Evolutionary conservation across 2,888 invertebrate species (phyloP).

Genomic region (Therioaphis trifolii): DNA sequence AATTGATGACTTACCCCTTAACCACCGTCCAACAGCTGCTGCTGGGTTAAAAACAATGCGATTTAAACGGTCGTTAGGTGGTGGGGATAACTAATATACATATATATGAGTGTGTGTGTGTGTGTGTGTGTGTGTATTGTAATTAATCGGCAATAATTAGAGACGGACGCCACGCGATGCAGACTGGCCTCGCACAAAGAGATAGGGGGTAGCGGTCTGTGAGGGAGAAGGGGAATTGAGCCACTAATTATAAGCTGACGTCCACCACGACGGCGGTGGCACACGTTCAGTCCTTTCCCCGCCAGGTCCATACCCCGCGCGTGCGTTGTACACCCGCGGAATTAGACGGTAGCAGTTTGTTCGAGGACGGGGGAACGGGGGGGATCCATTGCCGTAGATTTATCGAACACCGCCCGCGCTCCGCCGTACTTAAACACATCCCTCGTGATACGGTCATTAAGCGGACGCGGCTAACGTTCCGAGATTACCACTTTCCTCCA

Average conservation of each 20-base stretch:
- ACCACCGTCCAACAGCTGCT: not conserved
- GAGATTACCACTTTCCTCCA: not conserved
- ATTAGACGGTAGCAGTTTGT: constrained; percentile 44
- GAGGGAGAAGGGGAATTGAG: not conserved
- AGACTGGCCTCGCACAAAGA: constrained; percentile 16
- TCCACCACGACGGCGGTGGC: too few relatives aligned
- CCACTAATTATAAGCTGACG: constrained; percentile 52
- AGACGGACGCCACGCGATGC: not conserved
- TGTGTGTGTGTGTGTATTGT: constrained; percentile 30
- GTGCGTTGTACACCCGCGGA: not conserved
- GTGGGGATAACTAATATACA: constrained; percentile 3
- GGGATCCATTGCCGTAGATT: constrained; percentile 48
- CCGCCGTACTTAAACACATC: constrained; percentile 33
- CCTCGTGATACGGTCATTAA: constrained; percentile 56
- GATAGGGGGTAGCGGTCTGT: not conserved
- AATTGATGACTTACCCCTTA: constrained; percentile 49
- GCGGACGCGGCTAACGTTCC: constrained; percentile 48
- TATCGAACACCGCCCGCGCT: constrained; percentile 15
- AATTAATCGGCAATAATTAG: constrained; percentile 61
- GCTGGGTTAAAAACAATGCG: constrained; percentile 43
- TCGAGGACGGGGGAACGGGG: not conserved
- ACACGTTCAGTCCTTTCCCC: constrained; percentile 8
- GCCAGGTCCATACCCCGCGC: too few relatives aligned
- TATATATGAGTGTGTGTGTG: not conserved
- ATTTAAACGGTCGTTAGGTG: constrained; percentile 59